Base-by-base conservation (phyloP, 2,113 vertebrate species). In the Zapornia atra region DNA sequence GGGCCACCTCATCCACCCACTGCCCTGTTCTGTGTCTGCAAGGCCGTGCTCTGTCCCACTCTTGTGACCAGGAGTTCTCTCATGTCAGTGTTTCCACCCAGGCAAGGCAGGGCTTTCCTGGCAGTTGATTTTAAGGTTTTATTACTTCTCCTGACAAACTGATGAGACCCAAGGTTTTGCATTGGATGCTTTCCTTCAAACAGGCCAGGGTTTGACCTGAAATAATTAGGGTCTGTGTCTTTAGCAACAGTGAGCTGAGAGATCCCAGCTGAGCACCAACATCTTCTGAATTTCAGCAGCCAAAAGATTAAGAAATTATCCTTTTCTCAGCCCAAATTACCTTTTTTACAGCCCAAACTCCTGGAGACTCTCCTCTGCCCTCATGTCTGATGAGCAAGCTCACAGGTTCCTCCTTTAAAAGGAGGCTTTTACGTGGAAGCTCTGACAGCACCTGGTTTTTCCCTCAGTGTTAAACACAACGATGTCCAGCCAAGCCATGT, bases 21-120 rank as follows among this genome's bases (percentile, higher is more conserved):
- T 60, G 59, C 26, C 20, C 42, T 40, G 40, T 28, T 34, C n/a
- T 12, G 31, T 44, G 36, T 36, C 40, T 1, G 0, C 1, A 2
- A 59, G 25, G 44, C 42, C 34, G 34, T 6, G 3, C 24, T 66
- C 34, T 19, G 34, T 50, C 34, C 71, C 29, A 15, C 12, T 51
- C 4, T 1, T 16, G 63, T 17, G 25, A 68, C 12, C 63, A 34
- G 63, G 29, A 59, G 34, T 31, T 86, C 1, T 0, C 29, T 50
- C 34, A 17, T 4, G 0, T 68, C 5, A 0, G 7, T 36, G 13
- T 34, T 71, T 56, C 71, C 63, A 66, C 26, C 38, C 17, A 12
- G 38, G 19, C 53, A 78, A 54, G 46, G 38, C 24, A 69, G 15
- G 9, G 31, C 36, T 56, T 79, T 28, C 25, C 34, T 38, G 16